Conservation (phyloP, 2,888 invertebrate species). For the Leucophora obtusa region DNA sequence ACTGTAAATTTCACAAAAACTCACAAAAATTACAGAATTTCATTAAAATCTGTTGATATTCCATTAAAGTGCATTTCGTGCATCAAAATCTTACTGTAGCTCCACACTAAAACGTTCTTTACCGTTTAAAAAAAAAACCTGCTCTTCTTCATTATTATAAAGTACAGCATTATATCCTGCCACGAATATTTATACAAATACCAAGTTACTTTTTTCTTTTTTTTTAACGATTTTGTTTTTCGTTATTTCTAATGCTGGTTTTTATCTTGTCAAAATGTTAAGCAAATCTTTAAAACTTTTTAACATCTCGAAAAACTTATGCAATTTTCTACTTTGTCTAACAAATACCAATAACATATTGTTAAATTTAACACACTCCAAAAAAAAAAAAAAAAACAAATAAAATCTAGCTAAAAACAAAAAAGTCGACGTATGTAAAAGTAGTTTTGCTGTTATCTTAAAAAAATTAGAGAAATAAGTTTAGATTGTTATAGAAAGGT, state of each 20-base stretch:
- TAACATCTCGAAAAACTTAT: conserved; percentile 40
- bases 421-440: neutral
- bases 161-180: no score
- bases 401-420: neutral
- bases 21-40: no score
- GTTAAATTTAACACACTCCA: conserved; percentile 26
- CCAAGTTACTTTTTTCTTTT: no score
- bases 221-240: neutral
- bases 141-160: no score
- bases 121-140: no score
- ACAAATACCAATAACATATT: conserved; percentile 55
- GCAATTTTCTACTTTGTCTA: conserved; percentile 48
- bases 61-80: no score
- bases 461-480: conserved; percentile 33
- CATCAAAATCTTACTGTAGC: no score
- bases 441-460: conserved; percentile 21
- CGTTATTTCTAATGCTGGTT: conserved; percentile 31
- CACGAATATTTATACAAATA: neutral
- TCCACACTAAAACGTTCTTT: no score
- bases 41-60: no score
- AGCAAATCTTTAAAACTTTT: conserved; percentile 49
- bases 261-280: conserved; percentile 62
- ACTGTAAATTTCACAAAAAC: no score
- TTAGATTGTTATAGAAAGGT: conserved; percentile 30
- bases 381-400: neutral